Conservation (phyloP, 2,113 vertebrate species). For the Bubo scandiacus region DNA sequence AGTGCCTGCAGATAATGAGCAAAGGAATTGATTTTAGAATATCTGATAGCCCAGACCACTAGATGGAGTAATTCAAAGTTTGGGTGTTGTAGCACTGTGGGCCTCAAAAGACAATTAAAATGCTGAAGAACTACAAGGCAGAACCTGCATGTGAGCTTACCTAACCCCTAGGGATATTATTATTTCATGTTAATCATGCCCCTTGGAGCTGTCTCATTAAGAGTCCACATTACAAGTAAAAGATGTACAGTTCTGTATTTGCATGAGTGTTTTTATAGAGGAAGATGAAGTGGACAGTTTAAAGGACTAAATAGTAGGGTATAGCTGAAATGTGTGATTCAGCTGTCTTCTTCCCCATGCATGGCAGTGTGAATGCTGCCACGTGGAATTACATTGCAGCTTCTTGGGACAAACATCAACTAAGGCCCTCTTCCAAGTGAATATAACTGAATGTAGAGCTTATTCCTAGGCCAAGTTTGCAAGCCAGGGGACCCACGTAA, state of each 20-base stretch:
- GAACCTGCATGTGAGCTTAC: not conserved
- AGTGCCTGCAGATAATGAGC: not conserved
- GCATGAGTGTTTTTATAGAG: not conserved
- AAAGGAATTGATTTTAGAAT: not conserved
- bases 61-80: constrained; percentile 22
- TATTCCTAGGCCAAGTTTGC: not conserved
- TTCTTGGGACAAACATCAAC: not conserved
- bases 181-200: constrained; percentile 68
- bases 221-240: constrained; percentile 34
- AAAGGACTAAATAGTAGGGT: not conserved
- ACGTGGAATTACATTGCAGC: not conserved
- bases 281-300: constrained; percentile 11
- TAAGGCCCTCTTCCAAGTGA: not conserved
- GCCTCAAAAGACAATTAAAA: constrained; percentile 41
- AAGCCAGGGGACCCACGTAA: not conserved
- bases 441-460: not conserved
- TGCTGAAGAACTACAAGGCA: constrained; percentile 13
- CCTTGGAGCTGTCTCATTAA: constrained; percentile 51
- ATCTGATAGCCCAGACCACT: constrained; percentile 10
- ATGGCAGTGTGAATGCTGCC: not conserved
- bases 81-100: not conserved
- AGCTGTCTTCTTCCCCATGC: not conserved
- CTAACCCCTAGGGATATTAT: constrained; percentile 27
- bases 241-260: constrained; percentile 14
- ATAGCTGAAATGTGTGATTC: constrained; percentile 3